These are phyloP conservation scores for Trichoplax adhaerens DNA, from an alignment of 37 sponge, comb jelly and placozoan genomes.

Conservation along the genomic window DNA sequence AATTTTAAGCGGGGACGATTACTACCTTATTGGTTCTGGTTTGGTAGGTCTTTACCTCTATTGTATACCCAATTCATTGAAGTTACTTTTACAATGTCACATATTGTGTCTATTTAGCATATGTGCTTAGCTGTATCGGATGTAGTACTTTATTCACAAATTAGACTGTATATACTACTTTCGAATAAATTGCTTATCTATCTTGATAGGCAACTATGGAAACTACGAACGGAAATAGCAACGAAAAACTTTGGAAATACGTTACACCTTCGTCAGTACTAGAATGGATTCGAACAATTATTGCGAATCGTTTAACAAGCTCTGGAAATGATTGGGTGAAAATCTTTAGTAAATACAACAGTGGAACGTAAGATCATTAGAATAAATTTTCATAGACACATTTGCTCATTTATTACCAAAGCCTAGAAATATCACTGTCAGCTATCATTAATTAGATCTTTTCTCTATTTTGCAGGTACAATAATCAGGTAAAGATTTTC, in stretches of 20 bases:
- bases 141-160: too few relatives aligned
- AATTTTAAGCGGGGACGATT: slow-evolving; percentile 77
- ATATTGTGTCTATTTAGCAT: too few relatives aligned
- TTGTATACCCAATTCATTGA: too few relatives aligned
- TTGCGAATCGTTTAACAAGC: slow-evolving; percentile 67
- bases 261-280: slow-evolving; percentile 34
- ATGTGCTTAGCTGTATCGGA: too few relatives aligned
- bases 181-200: too few relatives aligned
- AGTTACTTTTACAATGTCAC: too few relatives aligned
- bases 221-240: slow-evolving; percentile 74
- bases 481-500: not conserved
- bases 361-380: slow-evolving; percentile 54
- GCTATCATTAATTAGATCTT: not conserved
- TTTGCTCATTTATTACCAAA: too few relatives aligned
- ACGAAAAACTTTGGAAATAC: slow-evolving; percentile 48
- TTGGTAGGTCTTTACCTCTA: slow-evolving; percentile 20
- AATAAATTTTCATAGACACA: not conserved
- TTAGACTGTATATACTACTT: too few relatives aligned
- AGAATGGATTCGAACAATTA: slow-evolving; percentile 45
- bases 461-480: slow-evolving; percentile 7
- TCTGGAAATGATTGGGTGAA: slow-evolving; percentile 52
- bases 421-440: not conserved
- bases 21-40: slow-evolving; percentile 51
- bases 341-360: slow-evolving; percentile 53
- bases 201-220: slow-evolving; percentile 55